Percentiles rank a stretch among this genome's conserved stretches.
Evolutionary conservation across 2,113 vertebrate species (phyloP).

Genomic region (Dendropsophus ebraccatus): DNA sequence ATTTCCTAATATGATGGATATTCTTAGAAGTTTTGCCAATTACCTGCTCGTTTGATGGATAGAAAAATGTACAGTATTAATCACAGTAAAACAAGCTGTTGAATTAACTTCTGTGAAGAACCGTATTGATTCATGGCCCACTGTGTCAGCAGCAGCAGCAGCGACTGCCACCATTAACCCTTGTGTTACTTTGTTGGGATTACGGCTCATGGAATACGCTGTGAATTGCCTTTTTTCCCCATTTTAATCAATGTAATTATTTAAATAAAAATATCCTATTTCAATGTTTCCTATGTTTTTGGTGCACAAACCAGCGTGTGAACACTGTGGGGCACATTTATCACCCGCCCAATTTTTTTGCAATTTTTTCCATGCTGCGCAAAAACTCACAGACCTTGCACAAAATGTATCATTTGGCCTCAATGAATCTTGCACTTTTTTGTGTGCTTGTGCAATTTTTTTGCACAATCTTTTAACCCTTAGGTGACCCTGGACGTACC

Average conservation of each 20-base stretch:
- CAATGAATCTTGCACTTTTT: too few species aligned
- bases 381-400: too few species aligned
- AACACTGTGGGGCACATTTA: too few species aligned
- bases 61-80: constrained; percentile 44
- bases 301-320: neutral
- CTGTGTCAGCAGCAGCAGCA: constrained; percentile 12
- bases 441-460: too few species aligned
- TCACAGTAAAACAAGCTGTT: constrained; percentile 49
- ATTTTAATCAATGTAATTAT: too few species aligned
- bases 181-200: neutral
- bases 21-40: constrained; percentile 34
- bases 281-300: neutral
- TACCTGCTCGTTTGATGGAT: constrained; percentile 44
- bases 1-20: constrained; percentile 48
- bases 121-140: constrained; percentile 24
- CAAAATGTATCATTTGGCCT: too few species aligned
- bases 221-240: too few species aligned
- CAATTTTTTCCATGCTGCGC: too few species aligned
- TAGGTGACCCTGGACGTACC: too few species aligned
- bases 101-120: neutral
- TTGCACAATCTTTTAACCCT: too few species aligned
- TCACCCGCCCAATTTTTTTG: too few species aligned
- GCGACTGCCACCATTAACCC: neutral
- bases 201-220: neutral
- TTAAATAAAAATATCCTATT: neutral